These are phyloP conservation scores for Augiades crinisus DNA, from an alignment of 2,888 invertebrate species.

Conservation along the genomic window DNA sequence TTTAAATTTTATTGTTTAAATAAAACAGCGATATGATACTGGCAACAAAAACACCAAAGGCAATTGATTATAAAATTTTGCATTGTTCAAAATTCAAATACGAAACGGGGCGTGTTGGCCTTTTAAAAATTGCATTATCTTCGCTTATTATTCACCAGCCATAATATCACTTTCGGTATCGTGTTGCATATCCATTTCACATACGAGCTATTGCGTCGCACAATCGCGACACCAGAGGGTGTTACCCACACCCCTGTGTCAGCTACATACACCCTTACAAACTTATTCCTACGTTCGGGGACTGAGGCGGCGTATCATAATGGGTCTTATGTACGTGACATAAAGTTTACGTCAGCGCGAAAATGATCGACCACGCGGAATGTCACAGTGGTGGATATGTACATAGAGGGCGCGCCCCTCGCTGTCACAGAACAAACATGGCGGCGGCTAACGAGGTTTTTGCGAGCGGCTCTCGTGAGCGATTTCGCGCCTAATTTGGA, in stretches of 20 bases:
- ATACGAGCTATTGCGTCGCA: conserved; percentile 69
- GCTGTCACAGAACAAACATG: conserved; percentile 77
- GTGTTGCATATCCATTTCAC: conserved; percentile 75
- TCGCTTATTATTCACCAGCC: conserved; percentile 21
- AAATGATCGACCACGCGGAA: conserved; percentile 21
- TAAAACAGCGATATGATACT: no score
- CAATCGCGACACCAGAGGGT: conserved; percentile 70
- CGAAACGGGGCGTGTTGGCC: no score
- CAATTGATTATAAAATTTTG: no score
- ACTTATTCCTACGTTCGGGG: conserved; percentile 39
- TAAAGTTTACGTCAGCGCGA: conserved; percentile 32
- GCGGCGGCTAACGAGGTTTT: conserved; percentile 77
- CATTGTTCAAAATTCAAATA: no score
- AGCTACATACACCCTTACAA: conserved; percentile 64
- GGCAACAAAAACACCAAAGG: no score
- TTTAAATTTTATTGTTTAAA: no score
- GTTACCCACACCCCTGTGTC: conserved; percentile 66
- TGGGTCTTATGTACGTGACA: conserved; percentile 36
- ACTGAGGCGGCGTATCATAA: conserved; percentile 31
- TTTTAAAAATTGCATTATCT: not conserved
- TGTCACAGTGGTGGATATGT: conserved; percentile 56
- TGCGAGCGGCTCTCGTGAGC: conserved; percentile 70
- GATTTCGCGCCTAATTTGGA: conserved; percentile 79
- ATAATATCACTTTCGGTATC: conserved; percentile 67
- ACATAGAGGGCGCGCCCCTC: conserved; percentile 78